These are phyloP conservation scores for Styela plicata DNA, from an alignment of 23 tunicate genomes.

Conservation along the genomic window DNA sequence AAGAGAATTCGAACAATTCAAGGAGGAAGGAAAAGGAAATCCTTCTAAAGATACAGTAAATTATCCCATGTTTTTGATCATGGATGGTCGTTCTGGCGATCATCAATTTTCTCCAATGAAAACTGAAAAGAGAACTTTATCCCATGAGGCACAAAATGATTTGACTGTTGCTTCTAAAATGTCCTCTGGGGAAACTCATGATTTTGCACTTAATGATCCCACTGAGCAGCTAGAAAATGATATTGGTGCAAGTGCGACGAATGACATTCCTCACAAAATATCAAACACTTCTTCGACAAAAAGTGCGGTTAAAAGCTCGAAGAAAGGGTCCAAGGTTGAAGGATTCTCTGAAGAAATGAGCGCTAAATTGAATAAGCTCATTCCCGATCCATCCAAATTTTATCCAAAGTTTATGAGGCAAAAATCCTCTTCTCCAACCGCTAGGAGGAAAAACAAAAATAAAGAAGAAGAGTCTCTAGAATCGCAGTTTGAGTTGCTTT, in stretches of 20 bases:
- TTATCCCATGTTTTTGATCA: slow-evolving; percentile 55
- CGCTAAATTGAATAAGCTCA: slow-evolving; percentile 1
- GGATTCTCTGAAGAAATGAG: slow-evolving; percentile 1
- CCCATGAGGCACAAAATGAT: not conserved
- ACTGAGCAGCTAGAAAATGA: not conserved
- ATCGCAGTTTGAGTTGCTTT: slow-evolving; percentile 20
- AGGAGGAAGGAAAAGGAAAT: slow-evolving; percentile 22
- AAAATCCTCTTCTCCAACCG: not conserved
- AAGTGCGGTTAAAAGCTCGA: not conserved
- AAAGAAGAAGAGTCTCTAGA: not conserved
- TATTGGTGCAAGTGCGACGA: not conserved
- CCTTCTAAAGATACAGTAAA: slow-evolving; percentile 22
- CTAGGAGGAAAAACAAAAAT: not conserved
- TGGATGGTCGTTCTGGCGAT: slow-evolving; percentile 57
- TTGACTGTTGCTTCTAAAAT: not conserved
- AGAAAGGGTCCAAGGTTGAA: not conserved
- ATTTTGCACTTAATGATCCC: not conserved
- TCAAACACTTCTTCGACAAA: not conserved
- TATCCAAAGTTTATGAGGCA: slow-evolving; percentile 20
- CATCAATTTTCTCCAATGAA: slow-evolving; percentile 17
- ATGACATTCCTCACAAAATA: not conserved
- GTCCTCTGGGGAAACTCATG: not conserved
- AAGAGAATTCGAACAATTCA: slow-evolving; percentile 54
- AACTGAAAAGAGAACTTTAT: slow-evolving; percentile 9
- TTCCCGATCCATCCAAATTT: slow-evolving; percentile 7